These are phyloP conservation scores for Myrmecobius fasciatus DNA, from an alignment of 2,113 vertebrate genomes.

Conservation along the genomic window DNA sequence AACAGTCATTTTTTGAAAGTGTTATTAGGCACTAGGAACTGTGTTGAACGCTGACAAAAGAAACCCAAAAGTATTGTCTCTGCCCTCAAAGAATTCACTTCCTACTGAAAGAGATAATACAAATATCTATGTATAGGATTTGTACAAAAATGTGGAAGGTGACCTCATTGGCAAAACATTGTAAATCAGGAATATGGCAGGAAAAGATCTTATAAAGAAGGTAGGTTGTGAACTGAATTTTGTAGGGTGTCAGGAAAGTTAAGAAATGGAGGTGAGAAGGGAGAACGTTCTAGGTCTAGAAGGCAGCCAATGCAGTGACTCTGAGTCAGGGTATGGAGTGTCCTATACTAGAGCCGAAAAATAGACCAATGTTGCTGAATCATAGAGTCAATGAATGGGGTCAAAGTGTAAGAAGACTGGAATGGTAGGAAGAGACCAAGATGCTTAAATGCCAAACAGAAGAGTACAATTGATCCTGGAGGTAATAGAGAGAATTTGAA, in stretches of 20 bases:
- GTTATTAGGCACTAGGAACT: not conserved
- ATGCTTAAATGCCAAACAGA: not conserved
- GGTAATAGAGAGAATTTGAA: not conserved
- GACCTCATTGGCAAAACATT: not conserved
- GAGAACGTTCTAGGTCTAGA: not conserved
- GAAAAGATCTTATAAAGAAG: not conserved
- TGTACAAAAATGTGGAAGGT: not conserved
- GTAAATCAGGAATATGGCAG: not conserved
- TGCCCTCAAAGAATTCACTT: not conserved
- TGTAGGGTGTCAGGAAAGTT: not conserved
- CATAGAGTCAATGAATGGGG: not conserved
- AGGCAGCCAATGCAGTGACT: not conserved
- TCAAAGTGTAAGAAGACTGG: not conserved
- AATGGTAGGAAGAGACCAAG: not conserved
- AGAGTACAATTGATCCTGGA: not conserved
- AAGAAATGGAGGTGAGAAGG: not conserved
- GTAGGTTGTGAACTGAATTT: not conserved
- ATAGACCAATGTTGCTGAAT: not conserved
- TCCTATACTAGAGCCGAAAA: not conserved
- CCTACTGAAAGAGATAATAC: not conserved
- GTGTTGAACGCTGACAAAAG: not conserved
- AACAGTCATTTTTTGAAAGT: not conserved
- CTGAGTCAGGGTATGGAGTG: not conserved
- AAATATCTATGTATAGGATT: not conserved
- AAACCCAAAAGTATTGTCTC: not conserved